Base-by-base conservation (phyloP, 92 coral and sea anemone genomes). In the Parazoanthus swiftii region DNA sequence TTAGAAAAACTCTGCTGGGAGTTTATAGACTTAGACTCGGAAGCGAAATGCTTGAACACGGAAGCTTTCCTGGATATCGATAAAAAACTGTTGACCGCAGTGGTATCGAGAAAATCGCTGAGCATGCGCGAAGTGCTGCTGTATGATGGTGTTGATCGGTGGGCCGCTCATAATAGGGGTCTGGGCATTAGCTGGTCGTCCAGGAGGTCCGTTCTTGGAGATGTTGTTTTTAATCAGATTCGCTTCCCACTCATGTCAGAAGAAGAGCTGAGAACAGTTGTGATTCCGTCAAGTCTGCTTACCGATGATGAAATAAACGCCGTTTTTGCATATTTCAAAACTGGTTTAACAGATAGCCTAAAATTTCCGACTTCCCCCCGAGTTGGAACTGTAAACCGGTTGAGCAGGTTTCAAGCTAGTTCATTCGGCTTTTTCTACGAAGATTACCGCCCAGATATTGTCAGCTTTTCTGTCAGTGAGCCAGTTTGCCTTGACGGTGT, bases 181-280 rank as follows among this genome's bases (percentile, higher is more conserved):
- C 84, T 86, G 72, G 86, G 71, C n/a, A 23, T 29, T 38, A 86
- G 76, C 8, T 29, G 48, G 23, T 67, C 88, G 39, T 80, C 81
- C 51, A 74, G 79, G 65, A 87, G 88, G 51, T 81, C 80, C 39
- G 36, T 23, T 54, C 81, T 91, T 20, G 91, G 90, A 43, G 90
- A 86, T 1, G 77, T 46, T 70, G 54, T 83, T 0, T 76, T 94
- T 68, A 73, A 90, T 56, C 88, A 89, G 35, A 89, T 96, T 46
- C 94, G 98, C 63, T 96, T 96, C 88, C 93, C 95, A 0, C 85
- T 94, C 39, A 96, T 96, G 98, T 88, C 89, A 4, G 93, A 90
- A 68, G 90, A 77, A 59, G 96, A 93, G 75, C 90, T 94, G 42
- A 86, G 84, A 39, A 77, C 84, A 10, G 59, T 81, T 77, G 98